These are phyloP conservation scores for Actenoides hombroni DNA, from an alignment of 2,113 vertebrate species.

Conservation along the genomic window DNA sequence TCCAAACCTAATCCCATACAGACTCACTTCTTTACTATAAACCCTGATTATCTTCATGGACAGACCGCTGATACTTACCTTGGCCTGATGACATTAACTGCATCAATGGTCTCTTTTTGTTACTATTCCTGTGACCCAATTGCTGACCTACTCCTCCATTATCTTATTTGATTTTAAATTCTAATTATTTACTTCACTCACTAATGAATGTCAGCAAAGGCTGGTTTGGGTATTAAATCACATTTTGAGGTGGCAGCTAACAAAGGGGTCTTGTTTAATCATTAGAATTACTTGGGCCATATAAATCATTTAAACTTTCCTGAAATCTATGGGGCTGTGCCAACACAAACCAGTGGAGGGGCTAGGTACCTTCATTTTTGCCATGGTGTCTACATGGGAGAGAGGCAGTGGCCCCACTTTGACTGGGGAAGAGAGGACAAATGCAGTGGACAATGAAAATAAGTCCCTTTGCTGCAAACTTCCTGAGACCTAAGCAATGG, in stretches of 20 bases:
- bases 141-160: not conserved
- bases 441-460: not conserved
- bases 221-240: not conserved
- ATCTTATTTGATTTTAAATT: not conserved
- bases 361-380: not conserved
- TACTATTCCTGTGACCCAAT: not conserved
- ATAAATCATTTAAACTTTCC: not conserved
- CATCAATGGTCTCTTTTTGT: not conserved
- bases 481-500: not conserved
- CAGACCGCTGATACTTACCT: not conserved
- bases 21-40: conserved; percentile 11
- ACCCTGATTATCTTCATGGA: not conserved
- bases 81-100: not conserved
- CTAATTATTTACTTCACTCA: not conserved
- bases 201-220: not conserved
- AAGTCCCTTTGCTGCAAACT: not conserved
- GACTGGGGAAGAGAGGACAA: not conserved
- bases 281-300: not conserved
- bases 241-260: not conserved
- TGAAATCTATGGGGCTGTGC: not conserved
- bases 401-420: not conserved
- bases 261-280: not conserved
- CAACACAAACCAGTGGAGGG: not conserved
- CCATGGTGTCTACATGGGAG: not conserved
- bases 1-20: not conserved